Percentiles rank a stretch among this genome's conserved stretches.
Conservation (phyloP, 1,140 invertebrate genomes). For the Mamestra configurata region DNA sequence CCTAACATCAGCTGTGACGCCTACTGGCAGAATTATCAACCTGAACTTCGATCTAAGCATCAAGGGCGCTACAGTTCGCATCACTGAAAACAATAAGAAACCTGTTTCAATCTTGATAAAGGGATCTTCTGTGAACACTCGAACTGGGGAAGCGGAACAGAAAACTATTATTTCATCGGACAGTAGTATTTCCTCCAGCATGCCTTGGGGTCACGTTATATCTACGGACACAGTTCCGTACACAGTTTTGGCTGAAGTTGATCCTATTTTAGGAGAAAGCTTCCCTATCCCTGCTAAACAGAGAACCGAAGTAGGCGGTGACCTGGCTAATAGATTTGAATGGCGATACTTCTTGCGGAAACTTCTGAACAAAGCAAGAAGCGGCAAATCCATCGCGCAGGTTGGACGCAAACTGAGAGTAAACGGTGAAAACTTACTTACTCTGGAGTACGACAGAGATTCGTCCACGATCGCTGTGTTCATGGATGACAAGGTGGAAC, state of each 20-base stretch:
- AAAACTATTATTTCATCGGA: conserved; percentile 94
- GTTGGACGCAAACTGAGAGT: conserved; percentile 95
- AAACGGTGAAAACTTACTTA: conserved; percentile 97
- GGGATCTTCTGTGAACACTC: conserved; percentile 94
- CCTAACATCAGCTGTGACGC: conserved; percentile 95
- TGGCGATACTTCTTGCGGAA: conserved; percentile 96
- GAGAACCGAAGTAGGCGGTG: conserved; percentile 95
- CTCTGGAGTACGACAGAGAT: conserved; percentile 97
- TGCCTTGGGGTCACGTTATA: conserved; percentile 94
- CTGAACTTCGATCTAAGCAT: conserved; percentile 95
- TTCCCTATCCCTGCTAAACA: conserved; percentile 97
- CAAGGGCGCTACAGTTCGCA: conserved; percentile 95
- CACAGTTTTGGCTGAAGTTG: conserved; percentile 94
- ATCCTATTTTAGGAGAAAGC: conserved; percentile 94
- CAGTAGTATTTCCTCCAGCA: conserved; percentile 93
- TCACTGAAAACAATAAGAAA: conserved; percentile 94
- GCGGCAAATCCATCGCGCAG: conserved; percentile 92
- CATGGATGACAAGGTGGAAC: conserved; percentile 95
- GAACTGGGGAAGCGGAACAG: conserved; percentile 93
- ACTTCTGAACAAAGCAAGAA: conserved; percentile 89
- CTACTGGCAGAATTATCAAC: conserved; percentile 96
- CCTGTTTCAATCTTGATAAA: conserved; percentile 96
- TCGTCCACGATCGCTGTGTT: conserved; percentile 96
- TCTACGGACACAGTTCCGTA: conserved; percentile 96
- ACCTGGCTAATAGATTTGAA: conserved; percentile 97